Percentiles rank a stretch among this genome's conserved stretches.
phyloP scores from a whole-genome alignment of 2,797 vertebrate genomes.

The Simalia tracyae region DNA sequence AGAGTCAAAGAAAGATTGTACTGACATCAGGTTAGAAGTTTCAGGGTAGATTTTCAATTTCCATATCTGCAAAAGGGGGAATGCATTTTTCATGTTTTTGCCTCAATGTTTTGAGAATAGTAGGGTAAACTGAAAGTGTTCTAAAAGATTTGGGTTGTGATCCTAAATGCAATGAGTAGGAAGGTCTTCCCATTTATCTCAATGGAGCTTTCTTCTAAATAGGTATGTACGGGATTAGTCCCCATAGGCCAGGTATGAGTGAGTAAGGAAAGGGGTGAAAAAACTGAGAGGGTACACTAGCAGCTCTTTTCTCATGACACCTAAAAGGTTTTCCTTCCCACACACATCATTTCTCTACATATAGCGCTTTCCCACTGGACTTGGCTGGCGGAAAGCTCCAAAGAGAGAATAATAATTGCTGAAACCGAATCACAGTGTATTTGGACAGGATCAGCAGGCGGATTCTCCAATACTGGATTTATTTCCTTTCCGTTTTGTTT shows the following conservation, averaged over 20 bases:
- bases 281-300: background rate
- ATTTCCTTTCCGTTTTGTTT: background rate
- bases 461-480: background rate
- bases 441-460: background rate
- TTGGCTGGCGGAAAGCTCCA: background rate
- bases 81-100: background rate
- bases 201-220: background rate
- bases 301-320: background rate
- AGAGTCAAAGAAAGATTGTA: background rate
- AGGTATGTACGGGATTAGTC: background rate
- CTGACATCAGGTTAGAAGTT: background rate
- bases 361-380: background rate
- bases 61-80: background rate
- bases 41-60: background rate
- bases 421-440: background rate
- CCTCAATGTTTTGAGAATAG: background rate
- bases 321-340: background rate
- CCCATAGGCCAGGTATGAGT: background rate
- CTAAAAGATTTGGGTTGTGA: background rate
- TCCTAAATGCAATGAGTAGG: background rate
- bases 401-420: background rate
- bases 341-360: background rate
- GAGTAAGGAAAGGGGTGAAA: background rate
- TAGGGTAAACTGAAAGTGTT: background rate
- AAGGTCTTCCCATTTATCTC: background rate